Conservation (phyloP, 2,797 vertebrate species). For the Acestrorhynchus altus region DNA sequence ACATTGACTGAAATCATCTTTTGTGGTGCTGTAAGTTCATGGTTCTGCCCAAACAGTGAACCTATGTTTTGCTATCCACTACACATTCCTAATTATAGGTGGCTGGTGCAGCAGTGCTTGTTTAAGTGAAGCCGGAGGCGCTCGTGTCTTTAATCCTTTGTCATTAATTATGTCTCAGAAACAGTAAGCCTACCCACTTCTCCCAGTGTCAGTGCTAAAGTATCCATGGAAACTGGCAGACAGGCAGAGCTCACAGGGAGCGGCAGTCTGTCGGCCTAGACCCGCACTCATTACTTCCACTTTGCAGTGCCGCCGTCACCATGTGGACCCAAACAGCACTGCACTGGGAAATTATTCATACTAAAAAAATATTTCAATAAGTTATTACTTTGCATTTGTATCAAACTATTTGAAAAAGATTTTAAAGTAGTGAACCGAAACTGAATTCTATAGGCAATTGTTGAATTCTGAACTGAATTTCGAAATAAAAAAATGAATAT, state of each 20-base stretch:
- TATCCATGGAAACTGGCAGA: constrained; percentile 82
- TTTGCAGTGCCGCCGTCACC: constrained; percentile 39
- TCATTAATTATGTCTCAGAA: constrained; percentile 84
- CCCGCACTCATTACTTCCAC: constrained; percentile 27
- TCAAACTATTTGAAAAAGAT: too few relatives aligned
- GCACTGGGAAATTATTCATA: not conserved
- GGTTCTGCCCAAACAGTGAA: not conserved
- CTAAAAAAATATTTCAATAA: not conserved
- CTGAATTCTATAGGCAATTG: too few relatives aligned
- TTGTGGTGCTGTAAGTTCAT: not conserved
- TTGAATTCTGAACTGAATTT: too few relatives aligned
- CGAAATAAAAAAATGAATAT: too few relatives aligned
- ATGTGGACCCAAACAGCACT: not conserved
- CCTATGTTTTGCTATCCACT: constrained; percentile 16
- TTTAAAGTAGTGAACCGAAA: too few relatives aligned
- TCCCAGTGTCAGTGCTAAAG: constrained; percentile 72
- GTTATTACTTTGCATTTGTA: too few relatives aligned
- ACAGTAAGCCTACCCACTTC: constrained; percentile 76
- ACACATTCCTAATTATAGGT: constrained; percentile 70
- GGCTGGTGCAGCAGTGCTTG: constrained; percentile 68
- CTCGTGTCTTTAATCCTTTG: constrained; percentile 76
- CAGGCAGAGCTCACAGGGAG: constrained; percentile 66
- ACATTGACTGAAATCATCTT: not conserved
- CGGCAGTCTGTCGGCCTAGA: constrained; percentile 60
- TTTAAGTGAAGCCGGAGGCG: constrained; percentile 40